phyloP scores from a whole-genome alignment of 1,140 invertebrate species.

The Penaeus chinensis region DNA sequence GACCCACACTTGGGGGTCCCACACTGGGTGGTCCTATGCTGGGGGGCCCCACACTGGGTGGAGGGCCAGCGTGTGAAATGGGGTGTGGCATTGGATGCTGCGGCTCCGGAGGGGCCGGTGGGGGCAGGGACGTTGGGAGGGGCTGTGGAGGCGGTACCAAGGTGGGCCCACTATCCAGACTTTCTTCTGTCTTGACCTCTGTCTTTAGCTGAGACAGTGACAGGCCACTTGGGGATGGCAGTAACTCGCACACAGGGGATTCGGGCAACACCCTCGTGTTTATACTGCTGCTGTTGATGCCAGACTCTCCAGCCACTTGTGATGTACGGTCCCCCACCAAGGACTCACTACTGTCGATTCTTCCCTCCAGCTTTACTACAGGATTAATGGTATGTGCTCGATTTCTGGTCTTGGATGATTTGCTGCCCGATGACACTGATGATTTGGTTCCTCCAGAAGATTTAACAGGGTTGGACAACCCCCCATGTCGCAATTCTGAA shows the following conservation, averaged over 20 bases:
- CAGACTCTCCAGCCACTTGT: constrained; percentile 38
- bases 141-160: constrained; percentile 48
- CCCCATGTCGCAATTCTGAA: constrained; percentile 59
- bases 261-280: constrained; percentile 35
- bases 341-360: constrained; percentile 47
- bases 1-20: constrained; percentile 62
- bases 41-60: constrained; percentile 56
- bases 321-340: constrained; percentile 26
- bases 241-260: constrained; percentile 35
- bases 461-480: constrained; percentile 47
- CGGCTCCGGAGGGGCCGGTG: constrained; percentile 54
- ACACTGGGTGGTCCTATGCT: constrained; percentile 61
- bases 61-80: constrained; percentile 50
- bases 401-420: constrained; percentile 39
- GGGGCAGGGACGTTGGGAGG: constrained; percentile 46
- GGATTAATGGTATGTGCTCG: constrained; percentile 40
- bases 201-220: constrained; percentile 33
- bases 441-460: constrained; percentile 43
- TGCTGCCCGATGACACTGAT: constrained; percentile 51
- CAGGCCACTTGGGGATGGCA: constrained; percentile 39
- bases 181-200: constrained; percentile 45
- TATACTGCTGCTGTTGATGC: constrained; percentile 25
- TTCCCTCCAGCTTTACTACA: constrained; percentile 52
- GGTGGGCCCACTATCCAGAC: constrained; percentile 35
- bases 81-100: constrained; percentile 46